phyloP scores from a whole-genome alignment of 2,113 vertebrate genomes.

The Tympanuchus pallidicinctus region DNA sequence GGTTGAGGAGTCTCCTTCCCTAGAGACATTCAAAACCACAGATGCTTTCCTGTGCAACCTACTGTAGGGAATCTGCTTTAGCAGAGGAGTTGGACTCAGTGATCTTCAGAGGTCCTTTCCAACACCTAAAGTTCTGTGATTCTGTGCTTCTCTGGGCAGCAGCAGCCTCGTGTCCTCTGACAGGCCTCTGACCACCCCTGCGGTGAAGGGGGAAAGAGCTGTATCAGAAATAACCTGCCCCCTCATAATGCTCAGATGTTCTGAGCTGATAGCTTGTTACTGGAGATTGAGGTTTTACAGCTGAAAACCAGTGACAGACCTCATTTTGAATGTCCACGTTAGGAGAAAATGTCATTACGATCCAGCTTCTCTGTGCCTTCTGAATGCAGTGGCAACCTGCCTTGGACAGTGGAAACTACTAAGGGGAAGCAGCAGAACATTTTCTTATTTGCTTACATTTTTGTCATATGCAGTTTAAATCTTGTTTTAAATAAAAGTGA shows the following conservation, averaged over 20 bases:
- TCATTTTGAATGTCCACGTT: neutral
- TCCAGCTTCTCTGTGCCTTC: neutral
- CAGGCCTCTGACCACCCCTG: no score
- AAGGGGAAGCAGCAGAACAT: neutral
- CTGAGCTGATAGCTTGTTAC: neutral
- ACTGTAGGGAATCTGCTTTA: neutral
- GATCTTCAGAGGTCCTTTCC: neutral
- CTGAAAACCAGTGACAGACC: neutral
- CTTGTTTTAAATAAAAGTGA: neutral
- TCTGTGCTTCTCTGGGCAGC: neutral
- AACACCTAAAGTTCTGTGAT: neutral
- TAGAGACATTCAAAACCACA: neutral
- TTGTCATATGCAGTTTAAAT: neutral
- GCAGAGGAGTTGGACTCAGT: neutral
- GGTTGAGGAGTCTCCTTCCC: neutral
- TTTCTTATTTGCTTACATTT: neutral
- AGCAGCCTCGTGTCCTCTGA: neutral
- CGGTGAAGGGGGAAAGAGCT: neutral
- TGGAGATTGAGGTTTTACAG: neutral
- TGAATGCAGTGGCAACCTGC: neutral
- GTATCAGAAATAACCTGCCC: neutral
- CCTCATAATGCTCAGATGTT: neutral
- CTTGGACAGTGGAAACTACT: neutral
- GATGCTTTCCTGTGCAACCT: neutral
- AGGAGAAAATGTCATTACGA: neutral